Evolutionary conservation across 2,797 vertebrate genomes (phyloP).

Genomic region (Stomatorhinus walkeri): DNA sequence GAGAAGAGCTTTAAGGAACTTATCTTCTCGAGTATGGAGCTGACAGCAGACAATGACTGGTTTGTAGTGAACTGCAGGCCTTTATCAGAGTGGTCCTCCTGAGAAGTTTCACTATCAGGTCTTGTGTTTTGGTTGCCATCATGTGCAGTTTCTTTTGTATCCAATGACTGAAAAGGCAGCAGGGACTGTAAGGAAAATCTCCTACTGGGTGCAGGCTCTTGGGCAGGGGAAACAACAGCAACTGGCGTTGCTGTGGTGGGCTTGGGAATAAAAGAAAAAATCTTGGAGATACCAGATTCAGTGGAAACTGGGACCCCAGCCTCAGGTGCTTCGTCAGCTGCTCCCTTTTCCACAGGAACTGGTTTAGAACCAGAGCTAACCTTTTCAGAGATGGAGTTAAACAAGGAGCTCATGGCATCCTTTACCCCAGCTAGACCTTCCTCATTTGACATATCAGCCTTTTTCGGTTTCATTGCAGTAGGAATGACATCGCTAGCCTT

Average conservation of each 20-base stretch:
- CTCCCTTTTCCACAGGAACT: slow-evolving; percentile 42
- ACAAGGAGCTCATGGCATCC: slow-evolving; percentile 74
- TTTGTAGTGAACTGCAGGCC: slow-evolving; percentile 36
- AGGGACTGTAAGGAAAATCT: slow-evolving; percentile 46
- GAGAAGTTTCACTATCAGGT: slow-evolving; percentile 16
- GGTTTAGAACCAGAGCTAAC: slow-evolving; percentile 67
- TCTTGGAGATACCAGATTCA: slow-evolving; percentile 57
- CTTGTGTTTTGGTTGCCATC: slow-evolving; percentile 28
- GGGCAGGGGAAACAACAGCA: slow-evolving; percentile 53
- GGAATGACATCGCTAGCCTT: slow-evolving; percentile 44
- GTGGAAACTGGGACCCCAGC: slow-evolving; percentile 40
- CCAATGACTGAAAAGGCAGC: slow-evolving; percentile 44
- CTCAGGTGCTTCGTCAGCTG: slow-evolving; percentile 51
- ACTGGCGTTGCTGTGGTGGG: slow-evolving; percentile 53
- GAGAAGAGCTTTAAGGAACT: slow-evolving; percentile 71
- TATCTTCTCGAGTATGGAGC: slow-evolving; percentile 66
- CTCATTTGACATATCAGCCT: slow-evolving; percentile 49
- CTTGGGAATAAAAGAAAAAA: slow-evolving; percentile 62
- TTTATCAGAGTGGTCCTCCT: slow-evolving; percentile 28
- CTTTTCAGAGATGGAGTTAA: slow-evolving; percentile 62
- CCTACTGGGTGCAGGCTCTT: slow-evolving; percentile 52
- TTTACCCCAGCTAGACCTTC: slow-evolving; percentile 67
- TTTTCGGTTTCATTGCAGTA: slow-evolving; percentile 38
- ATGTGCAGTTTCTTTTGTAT: slow-evolving; percentile 35
- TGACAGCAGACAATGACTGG: slow-evolving; percentile 51